Base-by-base conservation (phyloP, 2,888 invertebrate genomes). In the Heliconius sara region DNA sequence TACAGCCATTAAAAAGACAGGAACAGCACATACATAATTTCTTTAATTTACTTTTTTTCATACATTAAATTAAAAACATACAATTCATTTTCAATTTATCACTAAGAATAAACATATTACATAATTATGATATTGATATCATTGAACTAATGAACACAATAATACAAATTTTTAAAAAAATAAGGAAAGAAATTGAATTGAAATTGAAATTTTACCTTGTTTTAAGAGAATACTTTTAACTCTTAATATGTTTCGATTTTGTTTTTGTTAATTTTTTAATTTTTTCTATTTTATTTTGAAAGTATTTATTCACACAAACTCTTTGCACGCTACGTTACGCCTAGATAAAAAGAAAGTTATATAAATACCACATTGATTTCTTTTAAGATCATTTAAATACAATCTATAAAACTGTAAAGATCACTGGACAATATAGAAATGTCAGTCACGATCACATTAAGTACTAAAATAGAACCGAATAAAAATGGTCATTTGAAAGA, bases 331-430 rank as follows among this genome's bases (percentile, higher is more conserved):
- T 27, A 47, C 25, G 25, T 70, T 70, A 43, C 43, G 16, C 43
- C 7, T 25, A 43, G 43, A 70, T 25, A 25, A 43, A 67, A 60
- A 47, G 43, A 70, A 70, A 70, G 70, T 70, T 47, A 70, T 16
- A 68, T 34, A 43, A 9, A 70, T 70, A 25, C 4, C 5, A 16
- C 27, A 43, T 70, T 43, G 16, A 47, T 70, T 70, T 12, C 68
- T 70, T 43, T 47, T 25, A 70, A 43, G 25, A 43, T 27, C 3
- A 47, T 43, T 25, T 70, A 43, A 47, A 70, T 43, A 25, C 25
- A 16, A 25, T 68, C 9, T 67, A 39, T 34, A 22, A n/a, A 34
- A 67, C 43, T 39, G 39, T 68, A 9, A 70, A 70, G 39, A 39
- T 68, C 68, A 68, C 67, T 67, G 67, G 2, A 68, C 4, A 39